Conservation (phyloP, 2,888 invertebrate genomes). For the Thereva unica region DNA sequence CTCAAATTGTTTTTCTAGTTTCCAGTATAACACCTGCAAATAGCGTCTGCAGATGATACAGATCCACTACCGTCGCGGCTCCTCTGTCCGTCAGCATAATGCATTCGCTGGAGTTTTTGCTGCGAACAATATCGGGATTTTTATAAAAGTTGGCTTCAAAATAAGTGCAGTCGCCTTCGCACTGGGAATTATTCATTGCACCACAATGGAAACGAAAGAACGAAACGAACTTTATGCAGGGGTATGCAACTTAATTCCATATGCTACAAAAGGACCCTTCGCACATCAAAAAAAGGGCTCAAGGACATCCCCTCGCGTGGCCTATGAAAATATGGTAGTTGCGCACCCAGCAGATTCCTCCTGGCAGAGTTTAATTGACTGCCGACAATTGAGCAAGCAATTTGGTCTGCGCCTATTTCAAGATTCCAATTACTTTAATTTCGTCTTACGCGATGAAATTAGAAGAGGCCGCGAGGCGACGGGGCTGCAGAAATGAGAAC, state of each 20-base stretch:
- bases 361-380: slow-evolving; percentile 25
- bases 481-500: slow-evolving; percentile 40
- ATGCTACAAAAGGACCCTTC: not conserved
- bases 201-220: too few relatives aligned
- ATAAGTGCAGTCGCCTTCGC: too few relatives aligned
- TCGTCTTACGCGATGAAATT: slow-evolving; percentile 28
- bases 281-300: not conserved
- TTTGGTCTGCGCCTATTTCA: slow-evolving; percentile 36
- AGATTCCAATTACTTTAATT: slow-evolving; percentile 42
- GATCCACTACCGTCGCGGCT: too few relatives aligned
- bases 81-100: too few relatives aligned
- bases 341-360: slow-evolving; percentile 8
- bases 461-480: slow-evolving; percentile 12
- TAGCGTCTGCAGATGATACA: too few relatives aligned
- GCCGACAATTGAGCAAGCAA: slow-evolving; percentile 36
- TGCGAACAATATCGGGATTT: too few relatives aligned
- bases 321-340: slow-evolving; percentile 6
- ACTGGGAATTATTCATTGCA: too few relatives aligned
- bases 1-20: too few relatives aligned
- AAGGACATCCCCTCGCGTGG: slow-evolving; percentile 7
- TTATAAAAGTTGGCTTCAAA: too few relatives aligned
- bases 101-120: too few relatives aligned
- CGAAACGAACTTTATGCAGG: too few relatives aligned
- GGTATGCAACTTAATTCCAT: not conserved
- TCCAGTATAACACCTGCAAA: too few relatives aligned